Conservation (phyloP, 2,797 vertebrate species). For the Alauda arvensis region DNA sequence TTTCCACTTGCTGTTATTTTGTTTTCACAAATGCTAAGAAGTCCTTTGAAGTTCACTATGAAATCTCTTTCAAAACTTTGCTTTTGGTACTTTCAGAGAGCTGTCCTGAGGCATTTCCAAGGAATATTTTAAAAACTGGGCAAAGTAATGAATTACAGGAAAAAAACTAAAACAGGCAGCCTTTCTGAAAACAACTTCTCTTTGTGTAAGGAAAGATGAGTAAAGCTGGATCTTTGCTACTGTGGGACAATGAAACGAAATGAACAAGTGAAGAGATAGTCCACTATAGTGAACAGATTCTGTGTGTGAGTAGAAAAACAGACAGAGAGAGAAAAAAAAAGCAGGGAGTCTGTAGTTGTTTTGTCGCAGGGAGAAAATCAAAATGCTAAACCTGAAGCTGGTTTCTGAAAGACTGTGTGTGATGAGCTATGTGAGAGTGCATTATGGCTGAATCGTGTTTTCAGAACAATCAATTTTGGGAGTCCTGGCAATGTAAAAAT, state of each 20-base stretch:
- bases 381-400: constrained; percentile 7
- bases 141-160: neutral
- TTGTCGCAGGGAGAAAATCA: neutral
- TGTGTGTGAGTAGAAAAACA: neutral
- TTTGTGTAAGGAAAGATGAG: neutral
- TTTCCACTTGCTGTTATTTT: neutral
- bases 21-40: neutral
- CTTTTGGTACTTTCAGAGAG: neutral
- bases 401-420: neutral
- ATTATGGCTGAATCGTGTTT: neutral
- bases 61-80: neutral
- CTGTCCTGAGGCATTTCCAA: neutral
- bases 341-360: neutral
- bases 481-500: neutral
- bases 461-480: neutral
- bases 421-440: neutral
- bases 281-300: neutral
- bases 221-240: neutral
- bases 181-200: neutral
- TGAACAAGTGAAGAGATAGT: neutral
- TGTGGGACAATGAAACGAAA: neutral
- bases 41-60: neutral
- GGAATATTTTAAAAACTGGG: neutral
- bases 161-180: neutral
- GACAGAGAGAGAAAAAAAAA: neutral